Evolutionary conservation across 2,113 vertebrate genomes (phyloP).

Genomic region (Sminthopsis crassicaudata): DNA sequence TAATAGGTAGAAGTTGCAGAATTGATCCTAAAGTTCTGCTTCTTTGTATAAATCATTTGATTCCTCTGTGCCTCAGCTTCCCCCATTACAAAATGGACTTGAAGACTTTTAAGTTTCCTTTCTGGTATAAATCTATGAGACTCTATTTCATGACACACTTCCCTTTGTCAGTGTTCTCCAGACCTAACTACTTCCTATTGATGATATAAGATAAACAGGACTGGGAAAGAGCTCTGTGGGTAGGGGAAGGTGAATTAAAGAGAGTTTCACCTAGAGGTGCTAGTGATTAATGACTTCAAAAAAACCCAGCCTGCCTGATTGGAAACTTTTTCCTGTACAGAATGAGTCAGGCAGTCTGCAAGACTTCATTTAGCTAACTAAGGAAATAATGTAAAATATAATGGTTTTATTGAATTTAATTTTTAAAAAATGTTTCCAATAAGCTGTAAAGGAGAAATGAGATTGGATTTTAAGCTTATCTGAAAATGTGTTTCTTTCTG

Average conservation of each 20-base stretch:
- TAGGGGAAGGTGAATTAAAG: background rate
- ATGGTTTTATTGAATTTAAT: background rate
- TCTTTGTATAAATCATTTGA: background rate
- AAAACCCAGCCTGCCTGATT: background rate
- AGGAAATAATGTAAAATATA: background rate
- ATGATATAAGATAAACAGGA: background rate
- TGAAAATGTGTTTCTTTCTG: background rate
- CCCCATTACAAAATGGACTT: background rate
- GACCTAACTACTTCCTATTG: background rate
- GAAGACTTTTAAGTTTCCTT: background rate
- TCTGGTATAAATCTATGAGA: background rate
- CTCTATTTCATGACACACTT: background rate
- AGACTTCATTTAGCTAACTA: background rate
- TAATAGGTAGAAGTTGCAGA: background rate
- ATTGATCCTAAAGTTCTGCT: background rate
- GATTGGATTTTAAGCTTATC: background rate
- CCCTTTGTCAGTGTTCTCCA: background rate
- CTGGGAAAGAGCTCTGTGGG: background rate
- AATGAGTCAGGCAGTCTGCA: background rate
- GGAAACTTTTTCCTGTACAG: background rate
- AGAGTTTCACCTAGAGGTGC: background rate
- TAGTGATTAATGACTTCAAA: background rate
- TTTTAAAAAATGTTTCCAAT: background rate
- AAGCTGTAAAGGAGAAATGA: background rate
- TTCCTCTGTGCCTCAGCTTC: background rate